These are phyloP conservation scores for Penaeus indicus DNA, from an alignment of 1,140 invertebrate species.

Conservation along the genomic window DNA sequence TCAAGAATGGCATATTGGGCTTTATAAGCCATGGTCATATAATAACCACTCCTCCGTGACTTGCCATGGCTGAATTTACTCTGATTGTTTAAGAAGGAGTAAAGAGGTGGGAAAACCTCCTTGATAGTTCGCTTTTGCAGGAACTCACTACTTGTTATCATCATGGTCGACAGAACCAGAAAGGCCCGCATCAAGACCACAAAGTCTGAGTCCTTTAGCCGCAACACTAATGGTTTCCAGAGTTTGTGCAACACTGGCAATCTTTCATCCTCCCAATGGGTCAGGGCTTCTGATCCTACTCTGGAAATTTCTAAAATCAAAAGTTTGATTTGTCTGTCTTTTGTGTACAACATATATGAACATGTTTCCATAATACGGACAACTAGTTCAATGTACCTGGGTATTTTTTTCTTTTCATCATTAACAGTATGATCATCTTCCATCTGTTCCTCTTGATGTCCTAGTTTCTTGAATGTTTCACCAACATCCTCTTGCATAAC, in stretches of 20 bases:
- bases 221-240: conserved; percentile 57
- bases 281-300: conserved; percentile 42
- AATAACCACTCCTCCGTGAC: conserved; percentile 33
- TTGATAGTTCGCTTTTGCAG: conserved; percentile 35
- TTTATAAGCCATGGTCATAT: conserved; percentile 32
- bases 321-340: conserved; percentile 48
- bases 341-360: conserved; percentile 40
- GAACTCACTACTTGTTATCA: conserved; percentile 49
- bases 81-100: conserved; percentile 28
- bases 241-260: conserved; percentile 54
- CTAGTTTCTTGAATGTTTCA: neutral
- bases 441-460: neutral
- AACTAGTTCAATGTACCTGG: conserved; percentile 42
- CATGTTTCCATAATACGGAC: conserved; percentile 52
- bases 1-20: conserved; percentile 3
- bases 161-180: conserved; percentile 39
- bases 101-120: conserved; percentile 44
- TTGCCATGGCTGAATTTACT: conserved; percentile 10
- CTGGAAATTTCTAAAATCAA: conserved; percentile 44
- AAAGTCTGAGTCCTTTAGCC: conserved; percentile 49
- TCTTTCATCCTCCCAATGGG: conserved; percentile 48
- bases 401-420: conserved; percentile 32
- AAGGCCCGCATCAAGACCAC: conserved; percentile 39
- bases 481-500: neutral
- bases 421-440: too few species aligned